Conservation (phyloP, 2,888 invertebrate species). For the Tridacna gigas region DNA sequence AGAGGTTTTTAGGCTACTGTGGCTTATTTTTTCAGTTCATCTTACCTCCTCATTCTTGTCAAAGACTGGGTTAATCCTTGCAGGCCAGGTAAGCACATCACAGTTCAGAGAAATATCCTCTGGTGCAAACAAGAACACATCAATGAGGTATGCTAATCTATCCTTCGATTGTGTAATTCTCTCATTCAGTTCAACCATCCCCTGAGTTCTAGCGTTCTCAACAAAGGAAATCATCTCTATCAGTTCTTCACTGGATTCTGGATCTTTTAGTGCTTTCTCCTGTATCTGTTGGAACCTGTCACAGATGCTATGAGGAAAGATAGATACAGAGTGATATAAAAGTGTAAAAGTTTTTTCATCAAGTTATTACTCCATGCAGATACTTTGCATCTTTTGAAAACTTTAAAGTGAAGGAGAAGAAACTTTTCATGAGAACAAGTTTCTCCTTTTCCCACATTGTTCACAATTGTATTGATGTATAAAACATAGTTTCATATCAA, state of each 20-base stretch:
- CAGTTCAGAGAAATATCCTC: constrained; percentile 93
- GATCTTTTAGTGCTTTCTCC: constrained; percentile 89
- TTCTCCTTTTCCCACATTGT: too few species aligned
- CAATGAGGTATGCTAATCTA: constrained; percentile 88
- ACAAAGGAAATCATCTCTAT: constrained; percentile 93
- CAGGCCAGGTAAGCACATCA: constrained; percentile 93
- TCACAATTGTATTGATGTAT: too few species aligned
- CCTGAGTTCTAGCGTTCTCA: constrained; percentile 90
- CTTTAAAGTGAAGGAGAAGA: too few species aligned
- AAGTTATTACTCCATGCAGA: too few species aligned
- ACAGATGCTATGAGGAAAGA: constrained; percentile 82
- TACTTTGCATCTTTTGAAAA: too few species aligned
- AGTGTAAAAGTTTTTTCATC: too few species aligned
- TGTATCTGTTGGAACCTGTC: constrained; percentile 90
- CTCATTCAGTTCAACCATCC: constrained; percentile 89
- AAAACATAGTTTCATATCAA: too few species aligned
- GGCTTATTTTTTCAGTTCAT: neutral
- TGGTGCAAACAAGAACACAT: constrained; percentile 90
- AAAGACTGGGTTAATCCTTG: constrained; percentile 92
- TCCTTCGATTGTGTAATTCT: constrained; percentile 87
- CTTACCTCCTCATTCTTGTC: constrained; percentile 90
- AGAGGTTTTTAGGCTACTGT: too few species aligned
- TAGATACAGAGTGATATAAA: too few species aligned
- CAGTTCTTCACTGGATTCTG: constrained; percentile 92
- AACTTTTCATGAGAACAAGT: too few species aligned